A percentile compares a stretch with the other conserved stretches of the same genome.
phyloP scores from a whole-genome alignment of 2,888 invertebrate species.

The Odontothrips loti region DNA sequence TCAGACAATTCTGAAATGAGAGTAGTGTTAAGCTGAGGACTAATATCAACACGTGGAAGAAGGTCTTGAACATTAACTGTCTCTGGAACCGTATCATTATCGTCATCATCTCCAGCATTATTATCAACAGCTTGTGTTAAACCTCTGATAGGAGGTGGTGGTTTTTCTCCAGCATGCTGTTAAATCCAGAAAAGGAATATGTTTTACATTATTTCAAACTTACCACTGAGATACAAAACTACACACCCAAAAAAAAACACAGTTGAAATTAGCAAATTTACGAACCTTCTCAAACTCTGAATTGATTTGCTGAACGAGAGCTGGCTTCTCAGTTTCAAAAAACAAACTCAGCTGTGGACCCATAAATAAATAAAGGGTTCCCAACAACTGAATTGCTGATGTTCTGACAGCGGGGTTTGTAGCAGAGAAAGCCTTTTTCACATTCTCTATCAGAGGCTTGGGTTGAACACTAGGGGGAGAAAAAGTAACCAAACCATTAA shows the following conservation, averaged over 20 bases:
- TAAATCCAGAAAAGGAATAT: conserved; percentile 28
- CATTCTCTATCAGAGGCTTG: conserved; percentile 67
- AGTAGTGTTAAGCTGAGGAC: conserved; percentile 73
- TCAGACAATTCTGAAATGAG: conserved; percentile 76
- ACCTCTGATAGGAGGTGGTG: conserved; percentile 51
- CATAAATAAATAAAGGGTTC: conserved; percentile 75
- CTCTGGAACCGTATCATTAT: conserved; percentile 46
- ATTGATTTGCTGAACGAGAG: conserved; percentile 77
- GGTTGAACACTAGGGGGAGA: conserved; percentile 56
- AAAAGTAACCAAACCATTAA: conserved; percentile 28
- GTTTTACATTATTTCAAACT: conserved; percentile 28
- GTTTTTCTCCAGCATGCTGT: conserved; percentile 62
- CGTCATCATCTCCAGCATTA: conserved; percentile 48
- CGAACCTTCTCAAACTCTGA: conserved; percentile 73
- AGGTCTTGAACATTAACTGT: conserved; percentile 60
- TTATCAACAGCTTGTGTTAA: conserved; percentile 36
- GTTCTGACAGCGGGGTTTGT: conserved; percentile 81
- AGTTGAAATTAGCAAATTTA: conserved; percentile 19
- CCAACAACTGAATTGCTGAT: conserved; percentile 68
- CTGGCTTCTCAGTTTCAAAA: conserved; percentile 83
- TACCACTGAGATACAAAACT: too few species aligned
- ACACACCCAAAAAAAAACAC: conserved; percentile 12
- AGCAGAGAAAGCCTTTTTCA: conserved; percentile 78
- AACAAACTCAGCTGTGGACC: conserved; percentile 69
- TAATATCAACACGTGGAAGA: conserved; percentile 74